Evolutionary conservation across 37 sponge, comb jelly and placozoan genomes (phyloP), one percentile per base, ranked within the genome.

Genomic region (Ianthella basta): DNA sequence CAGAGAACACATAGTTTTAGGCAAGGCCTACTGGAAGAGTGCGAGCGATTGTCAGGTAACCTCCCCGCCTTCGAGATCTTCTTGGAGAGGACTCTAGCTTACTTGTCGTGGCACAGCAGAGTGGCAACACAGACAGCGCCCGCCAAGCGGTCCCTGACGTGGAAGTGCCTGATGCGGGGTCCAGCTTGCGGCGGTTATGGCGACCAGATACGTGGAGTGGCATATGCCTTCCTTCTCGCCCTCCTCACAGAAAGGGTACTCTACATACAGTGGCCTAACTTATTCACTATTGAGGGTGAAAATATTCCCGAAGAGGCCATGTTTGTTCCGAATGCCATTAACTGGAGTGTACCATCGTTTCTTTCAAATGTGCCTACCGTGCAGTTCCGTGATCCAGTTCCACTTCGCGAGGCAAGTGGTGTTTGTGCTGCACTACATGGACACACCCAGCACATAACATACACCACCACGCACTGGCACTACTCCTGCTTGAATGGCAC

Each of bases 171-270:
- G 1, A 69, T 29, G 34, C 50, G 50, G 50, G 50, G 50, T 8
- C 70, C 70, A 10, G 35, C 10, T 6, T 69, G 70, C 70, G 70
- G 70, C 1, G 70, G 70, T 1, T 69, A 69, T 69, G 70, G 70
- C 35, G 70, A 69, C 70, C 70, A 69, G 70, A 69, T 30, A 10
- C 70, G 70, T 30, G 70, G 70, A 33, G 27, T 69, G 35, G 70
- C 70, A 4, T 35, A 69, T 69, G 29, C 70, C 34, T 30, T 69
- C 29, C 34, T 69, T 35, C 29, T 69, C 35, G 70, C 70, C 15
- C 15, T 30, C 6, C 29, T 69, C 35, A 34, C 70, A 24, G 70
- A 30, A 30, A n/a, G 70, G 4, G 35, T 35, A 1, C 34, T 69
- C 6, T 30, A 18, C 70, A 69, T 69, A 4, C 29, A 30, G 34